Evolutionary conservation across 2,888 invertebrate genomes (phyloP).

Genomic region (Congeria kusceri): DNA sequence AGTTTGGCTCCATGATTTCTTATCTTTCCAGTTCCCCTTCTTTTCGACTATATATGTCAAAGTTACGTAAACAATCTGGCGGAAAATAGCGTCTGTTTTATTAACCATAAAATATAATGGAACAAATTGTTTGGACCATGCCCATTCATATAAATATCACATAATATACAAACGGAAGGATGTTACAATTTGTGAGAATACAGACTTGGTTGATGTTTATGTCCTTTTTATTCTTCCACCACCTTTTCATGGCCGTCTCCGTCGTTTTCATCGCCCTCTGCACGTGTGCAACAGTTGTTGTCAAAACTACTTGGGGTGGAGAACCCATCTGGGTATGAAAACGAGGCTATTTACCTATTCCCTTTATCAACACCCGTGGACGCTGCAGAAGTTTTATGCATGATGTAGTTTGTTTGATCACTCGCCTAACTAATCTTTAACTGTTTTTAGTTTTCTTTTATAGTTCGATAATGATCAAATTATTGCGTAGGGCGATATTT

Average conservation of each 20-base stretch:
- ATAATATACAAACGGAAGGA: conserved; percentile 39
- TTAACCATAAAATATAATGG: conserved; percentile 43
- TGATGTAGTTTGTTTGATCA: conserved; percentile 57
- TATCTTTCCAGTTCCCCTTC: too few relatives aligned
- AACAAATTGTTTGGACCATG: conserved; percentile 50
- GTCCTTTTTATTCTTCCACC: conserved; percentile 41
- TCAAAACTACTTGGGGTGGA: background rate
- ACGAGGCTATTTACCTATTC: conserved; percentile 37
- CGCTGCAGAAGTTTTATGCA: conserved; percentile 26
- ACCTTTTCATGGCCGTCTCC: conserved; percentile 6
- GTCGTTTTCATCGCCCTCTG: background rate
- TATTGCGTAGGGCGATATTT: conserved; percentile 33
- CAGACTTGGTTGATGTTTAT: conserved; percentile 35
- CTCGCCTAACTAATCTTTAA: conserved; percentile 51
- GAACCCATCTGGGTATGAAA: conserved; percentile 41
- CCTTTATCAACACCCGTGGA: conserved; percentile 26
- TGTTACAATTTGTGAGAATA: conserved; percentile 23
- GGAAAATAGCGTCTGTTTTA: conserved; percentile 20
- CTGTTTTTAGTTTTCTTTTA: conserved; percentile 52
- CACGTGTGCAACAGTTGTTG: background rate
- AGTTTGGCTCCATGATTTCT: too few relatives aligned
- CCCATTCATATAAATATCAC: conserved; percentile 50
- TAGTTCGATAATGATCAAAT: conserved; percentile 44
- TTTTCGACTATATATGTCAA: conserved; percentile 3
- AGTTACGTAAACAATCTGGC: background rate